A percentile compares a stretch with the other conserved stretches of the same genome.
Evolutionary conservation across 2,888 invertebrate genomes (phyloP).

Genomic region (Tortrix viridana): DNA sequence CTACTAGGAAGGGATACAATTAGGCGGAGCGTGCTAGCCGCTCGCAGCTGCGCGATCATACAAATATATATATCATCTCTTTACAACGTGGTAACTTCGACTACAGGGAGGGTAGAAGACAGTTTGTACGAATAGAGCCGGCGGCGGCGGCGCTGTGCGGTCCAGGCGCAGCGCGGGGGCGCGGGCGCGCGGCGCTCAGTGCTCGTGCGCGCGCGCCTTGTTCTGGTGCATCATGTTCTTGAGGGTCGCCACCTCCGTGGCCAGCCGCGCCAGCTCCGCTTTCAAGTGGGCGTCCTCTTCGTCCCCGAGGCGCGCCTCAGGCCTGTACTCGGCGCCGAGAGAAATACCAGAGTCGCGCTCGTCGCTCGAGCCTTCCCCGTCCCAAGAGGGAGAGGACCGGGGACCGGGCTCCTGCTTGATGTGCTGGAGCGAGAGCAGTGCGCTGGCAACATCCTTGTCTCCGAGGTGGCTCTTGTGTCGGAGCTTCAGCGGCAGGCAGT

Average conservation of each 20-base stretch:
- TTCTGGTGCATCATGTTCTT: constrained; percentile 91
- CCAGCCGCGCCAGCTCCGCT: constrained; percentile 93
- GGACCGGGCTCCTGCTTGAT: constrained; percentile 94
- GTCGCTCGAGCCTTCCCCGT: constrained; percentile 95
- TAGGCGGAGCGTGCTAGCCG: constrained; percentile 77
- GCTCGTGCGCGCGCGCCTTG: constrained; percentile 76
- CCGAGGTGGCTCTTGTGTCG: constrained; percentile 96
- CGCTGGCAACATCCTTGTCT: constrained; percentile 94
- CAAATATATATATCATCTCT: constrained; percentile 73
- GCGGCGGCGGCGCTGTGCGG: constrained; percentile 53
- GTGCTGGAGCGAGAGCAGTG: constrained; percentile 91
- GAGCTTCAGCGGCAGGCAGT: constrained; percentile 94
- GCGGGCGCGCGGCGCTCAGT: constrained; percentile 64
- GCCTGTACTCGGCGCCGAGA: constrained; percentile 87
- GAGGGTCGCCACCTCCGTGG: constrained; percentile 95
- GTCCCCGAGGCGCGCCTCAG: constrained; percentile 71
- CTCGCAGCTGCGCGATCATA: constrained; percentile 79
- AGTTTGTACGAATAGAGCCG: constrained; percentile 71
- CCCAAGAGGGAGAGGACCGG: constrained; percentile 92
- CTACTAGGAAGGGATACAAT: constrained; percentile 78
- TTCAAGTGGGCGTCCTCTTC: constrained; percentile 91
- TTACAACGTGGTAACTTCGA: constrained; percentile 81
- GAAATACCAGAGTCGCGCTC: constrained; percentile 96
- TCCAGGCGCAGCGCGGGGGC: constrained; percentile 57
- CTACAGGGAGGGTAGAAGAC: constrained; percentile 70